Conservation (phyloP, 2,797 vertebrate genomes). For the Syndactyla subalaris region DNA sequence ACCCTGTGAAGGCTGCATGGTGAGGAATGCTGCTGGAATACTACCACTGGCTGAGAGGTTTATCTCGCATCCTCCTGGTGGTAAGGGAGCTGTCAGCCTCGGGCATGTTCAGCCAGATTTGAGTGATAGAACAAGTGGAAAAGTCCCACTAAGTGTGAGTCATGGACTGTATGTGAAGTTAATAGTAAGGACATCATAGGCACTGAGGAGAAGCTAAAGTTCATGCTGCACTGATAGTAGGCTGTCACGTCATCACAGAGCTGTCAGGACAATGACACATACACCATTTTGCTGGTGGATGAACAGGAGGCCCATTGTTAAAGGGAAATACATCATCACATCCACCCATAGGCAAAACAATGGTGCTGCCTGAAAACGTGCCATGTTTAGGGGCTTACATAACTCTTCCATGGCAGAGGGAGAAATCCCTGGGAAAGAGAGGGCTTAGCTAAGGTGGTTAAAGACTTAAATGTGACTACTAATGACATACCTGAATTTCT, state of each 20-base stretch:
- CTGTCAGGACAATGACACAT: not conserved
- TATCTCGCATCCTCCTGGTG: not conserved
- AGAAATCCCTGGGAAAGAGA: not conserved
- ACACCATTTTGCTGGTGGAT: not conserved
- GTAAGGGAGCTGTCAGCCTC: not conserved
- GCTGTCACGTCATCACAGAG: not conserved
- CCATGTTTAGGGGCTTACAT: not conserved
- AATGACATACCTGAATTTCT: not conserved
- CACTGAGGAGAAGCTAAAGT: not conserved
- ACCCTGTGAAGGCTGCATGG: not conserved
- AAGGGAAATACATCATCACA: not conserved
- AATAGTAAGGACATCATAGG: not conserved
- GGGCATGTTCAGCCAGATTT: not conserved
- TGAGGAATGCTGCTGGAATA: not conserved
- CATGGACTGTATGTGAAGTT: not conserved
- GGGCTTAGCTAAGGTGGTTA: not conserved
- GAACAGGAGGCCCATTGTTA: not conserved
- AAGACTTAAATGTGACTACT: not conserved
- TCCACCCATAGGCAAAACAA: not conserved
- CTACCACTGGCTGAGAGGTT: not conserved
- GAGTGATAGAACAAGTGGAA: not conserved
- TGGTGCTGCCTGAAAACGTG: not conserved
- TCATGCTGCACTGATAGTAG: not conserved
- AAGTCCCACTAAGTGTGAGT: not conserved
- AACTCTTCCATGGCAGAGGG: not conserved